phyloP scores from a whole-genome alignment of 2,888 invertebrate genomes.

The Tachina grossa region DNA sequence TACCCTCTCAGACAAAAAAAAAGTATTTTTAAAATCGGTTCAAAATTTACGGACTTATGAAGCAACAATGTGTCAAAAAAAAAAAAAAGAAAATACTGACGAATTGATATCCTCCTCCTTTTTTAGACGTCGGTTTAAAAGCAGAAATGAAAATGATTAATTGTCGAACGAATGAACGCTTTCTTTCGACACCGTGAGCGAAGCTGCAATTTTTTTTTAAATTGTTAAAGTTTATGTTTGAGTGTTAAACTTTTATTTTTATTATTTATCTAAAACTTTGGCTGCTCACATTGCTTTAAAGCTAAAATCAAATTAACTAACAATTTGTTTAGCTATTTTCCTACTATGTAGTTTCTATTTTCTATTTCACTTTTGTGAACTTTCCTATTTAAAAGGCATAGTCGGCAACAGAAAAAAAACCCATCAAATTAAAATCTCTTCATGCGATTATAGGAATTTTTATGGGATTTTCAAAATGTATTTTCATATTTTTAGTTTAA shows the following conservation, averaged over 20 bases:
- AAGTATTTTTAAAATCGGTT: too few species aligned
- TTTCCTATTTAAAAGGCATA: background rate
- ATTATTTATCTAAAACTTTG: conserved; percentile 48
- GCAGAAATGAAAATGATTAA: too few species aligned
- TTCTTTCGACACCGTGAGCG: too few species aligned
- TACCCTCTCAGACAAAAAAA: too few species aligned
- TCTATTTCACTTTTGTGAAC: background rate
- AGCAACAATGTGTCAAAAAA: too few species aligned
- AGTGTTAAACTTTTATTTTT: conserved; percentile 24
- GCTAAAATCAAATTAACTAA: conserved; percentile 61
- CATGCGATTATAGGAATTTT: conserved; percentile 58
- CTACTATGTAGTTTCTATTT: background rate
- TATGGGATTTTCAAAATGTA: conserved; percentile 55
- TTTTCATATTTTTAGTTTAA: conserved; percentile 41
- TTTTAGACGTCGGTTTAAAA: too few species aligned
- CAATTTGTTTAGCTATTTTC: conserved; percentile 52
- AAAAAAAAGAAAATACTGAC: too few species aligned
- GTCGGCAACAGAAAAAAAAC: conserved; percentile 19
- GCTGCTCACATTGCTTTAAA: conserved; percentile 35
- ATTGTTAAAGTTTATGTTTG: background rate
- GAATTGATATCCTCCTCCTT: too few species aligned
- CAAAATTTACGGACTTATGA: too few species aligned
- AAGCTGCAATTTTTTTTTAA: background rate
- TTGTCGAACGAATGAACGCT: too few species aligned
- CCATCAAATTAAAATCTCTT: conserved; percentile 41